Base-by-base conservation (phyloP, 1,140 invertebrate genomes). In the Neomicropteryx cornuta region DNA sequence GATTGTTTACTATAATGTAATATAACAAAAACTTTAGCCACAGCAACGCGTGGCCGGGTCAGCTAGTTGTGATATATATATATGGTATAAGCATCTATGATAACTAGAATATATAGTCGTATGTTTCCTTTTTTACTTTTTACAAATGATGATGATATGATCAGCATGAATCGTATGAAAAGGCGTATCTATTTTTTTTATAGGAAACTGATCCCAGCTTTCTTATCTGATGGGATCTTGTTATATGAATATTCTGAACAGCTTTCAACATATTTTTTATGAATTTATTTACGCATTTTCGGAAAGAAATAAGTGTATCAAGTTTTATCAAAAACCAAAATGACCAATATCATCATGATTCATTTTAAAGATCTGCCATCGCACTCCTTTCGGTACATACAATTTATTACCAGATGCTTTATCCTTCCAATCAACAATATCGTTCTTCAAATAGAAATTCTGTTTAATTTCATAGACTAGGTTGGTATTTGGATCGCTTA, bases 61-160 rank as follows among this genome's bases (percentile, higher is more conserved):
- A n/a, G n/a, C n/a, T n/a, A n/a, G n/a, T 58, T 0, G 50, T 56
- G 34, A 53, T 59, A 0, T 39, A 49, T 28, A 56, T 50, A 0
- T 56, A 42, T n/a, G n/a, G n/a, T n/a, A n/a, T n/a, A n/a, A n/a
- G n/a, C n/a, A n/a, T n/a, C n/a, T n/a, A n/a, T n/a, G 1, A 53
- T 36, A 3, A 36, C 40, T 2, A 48, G 27, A 18, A 53, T 35
- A 10, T 49, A 43, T 8, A 43, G n/a, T n/a, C n/a, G n/a, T n/a
- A n/a, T 52, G 24, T 56, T 48, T 2, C 40, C 34, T 2, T 21
- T 37, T 29, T 21, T 32, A 16, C 45, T 50, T 5, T 13, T 41
- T 3, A 46, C 35, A 11, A 54, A 47, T 2, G 52, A 51, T 0
- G 48, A n/a, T 50, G 2, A 53, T 32, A 36, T 54, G 55, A 30